Percentiles rank a stretch among this genome's conserved stretches.
phyloP scores from a whole-genome alignment of 2,113 vertebrate species.

The Tragulus kanchil region DNA sequence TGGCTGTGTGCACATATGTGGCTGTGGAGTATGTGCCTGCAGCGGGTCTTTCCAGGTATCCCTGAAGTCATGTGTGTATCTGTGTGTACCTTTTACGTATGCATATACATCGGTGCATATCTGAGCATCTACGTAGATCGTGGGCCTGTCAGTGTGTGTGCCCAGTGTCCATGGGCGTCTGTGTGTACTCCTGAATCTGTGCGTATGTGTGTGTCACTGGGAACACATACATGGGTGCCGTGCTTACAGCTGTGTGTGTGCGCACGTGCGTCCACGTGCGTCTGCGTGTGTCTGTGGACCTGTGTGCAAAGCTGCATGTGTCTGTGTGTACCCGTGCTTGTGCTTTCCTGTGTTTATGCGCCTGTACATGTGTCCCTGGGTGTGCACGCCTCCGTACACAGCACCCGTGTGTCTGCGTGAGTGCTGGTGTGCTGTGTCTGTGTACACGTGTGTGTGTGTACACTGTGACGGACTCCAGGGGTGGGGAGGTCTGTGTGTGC shows the following conservation, averaged over 20 bases:
- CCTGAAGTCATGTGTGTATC: not conserved
- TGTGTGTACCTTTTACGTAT: too few species aligned
- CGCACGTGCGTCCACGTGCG: too few species aligned
- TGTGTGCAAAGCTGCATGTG: not conserved
- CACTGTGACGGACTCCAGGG: not conserved
- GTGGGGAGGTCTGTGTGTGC: too few species aligned
- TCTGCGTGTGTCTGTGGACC: rapidly evolving
- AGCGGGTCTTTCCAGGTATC: not conserved
- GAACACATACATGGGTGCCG: not conserved
- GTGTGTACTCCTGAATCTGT: not conserved
- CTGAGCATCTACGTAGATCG: not conserved
- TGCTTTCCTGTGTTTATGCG: not conserved
- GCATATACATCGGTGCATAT: not conserved
- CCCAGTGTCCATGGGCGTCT: not conserved
- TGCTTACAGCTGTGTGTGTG: not conserved
- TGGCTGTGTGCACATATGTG: not conserved
- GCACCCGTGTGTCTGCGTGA: not conserved
- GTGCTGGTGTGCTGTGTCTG: not conserved
- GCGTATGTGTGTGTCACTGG: not conserved
- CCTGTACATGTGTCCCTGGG: not conserved
- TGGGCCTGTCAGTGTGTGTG: not conserved
- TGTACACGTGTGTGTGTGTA: not conserved
- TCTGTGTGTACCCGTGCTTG: not conserved
- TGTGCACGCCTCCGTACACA: not conserved
- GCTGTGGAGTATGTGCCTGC: not conserved